Evolutionary conservation across 2,888 invertebrate genomes (phyloP), one percentile per base, ranked within the genome.

Genomic region (Bombylius discolor): DNA sequence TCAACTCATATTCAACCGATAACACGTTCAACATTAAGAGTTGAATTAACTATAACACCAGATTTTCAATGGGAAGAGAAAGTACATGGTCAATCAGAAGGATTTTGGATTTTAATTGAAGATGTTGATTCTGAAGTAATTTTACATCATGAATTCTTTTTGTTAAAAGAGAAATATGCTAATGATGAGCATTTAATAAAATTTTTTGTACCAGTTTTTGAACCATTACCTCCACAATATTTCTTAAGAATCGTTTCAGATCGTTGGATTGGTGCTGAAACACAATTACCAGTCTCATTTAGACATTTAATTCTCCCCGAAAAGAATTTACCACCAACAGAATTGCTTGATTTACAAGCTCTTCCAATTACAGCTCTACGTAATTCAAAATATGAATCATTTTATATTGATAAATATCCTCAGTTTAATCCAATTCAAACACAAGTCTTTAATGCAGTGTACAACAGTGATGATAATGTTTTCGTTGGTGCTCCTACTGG

Each of bases 11-110:
- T 99, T 63, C 97, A 98, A 71, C 99, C 99, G 0, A 94, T 99
- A 61, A 99, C 99, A 0, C 74, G 90, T 55, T 87, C 90, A 3
- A 98, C 97, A 0, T 76, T 99, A 31, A 79, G 94, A 55, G 95
- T 99, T 0, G 98, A 99, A 73, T 76, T 99, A 14, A 97, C 97
- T 0, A 92, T 99, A 58, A 95, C 95, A 0, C 98, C 99, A 0
- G 98, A 99, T 75, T 99, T 99, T 74, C 93, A 97, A 67, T 99
- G 99, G 99, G 98, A 99, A 65, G 97, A 97, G 60, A 97, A 96
- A 76, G 77, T 81, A 44, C 85, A 85, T 67, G 87, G 87, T 0
- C 83, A 83, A 45, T 87, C 87, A 0, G 90, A 90, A 71, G 90
- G 87, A 0, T 91, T 91, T 72, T 90, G 90, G 90, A 87, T 91